These are phyloP conservation scores for Leucopsar rothschildi DNA, from an alignment of 2,113 vertebrate species.

Conservation along the genomic window DNA sequence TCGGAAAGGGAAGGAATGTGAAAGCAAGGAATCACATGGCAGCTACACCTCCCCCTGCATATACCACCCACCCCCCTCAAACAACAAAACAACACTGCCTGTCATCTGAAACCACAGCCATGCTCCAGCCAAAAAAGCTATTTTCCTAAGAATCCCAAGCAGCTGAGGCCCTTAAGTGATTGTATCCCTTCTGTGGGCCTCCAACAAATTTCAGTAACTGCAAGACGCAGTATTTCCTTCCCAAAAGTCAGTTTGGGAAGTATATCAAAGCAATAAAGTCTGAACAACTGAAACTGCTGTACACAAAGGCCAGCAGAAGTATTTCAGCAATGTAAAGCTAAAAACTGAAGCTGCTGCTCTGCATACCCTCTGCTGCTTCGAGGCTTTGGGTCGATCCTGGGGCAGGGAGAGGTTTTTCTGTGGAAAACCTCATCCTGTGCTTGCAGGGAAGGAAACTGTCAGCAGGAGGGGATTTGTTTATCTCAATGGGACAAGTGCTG, in stretches of 20 bases:
- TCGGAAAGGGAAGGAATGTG: constrained; percentile 61
- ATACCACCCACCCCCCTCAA: constrained; percentile 31
- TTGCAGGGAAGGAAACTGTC: not conserved
- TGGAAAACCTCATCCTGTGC: not conserved
- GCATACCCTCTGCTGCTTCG: not conserved
- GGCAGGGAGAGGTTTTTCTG: not conserved
- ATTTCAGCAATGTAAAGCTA: constrained; percentile 14
- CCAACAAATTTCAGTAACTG: constrained; percentile 32
- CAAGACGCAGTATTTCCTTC: constrained; percentile 71
- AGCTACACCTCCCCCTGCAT: constrained; percentile 44
- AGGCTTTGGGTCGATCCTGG: not conserved
- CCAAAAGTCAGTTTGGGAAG: constrained; percentile 46
- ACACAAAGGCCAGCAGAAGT: constrained; percentile 8
- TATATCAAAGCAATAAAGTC: constrained; percentile 8
- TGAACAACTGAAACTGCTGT: constrained; percentile 3
- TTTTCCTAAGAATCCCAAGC: constrained; percentile 64
- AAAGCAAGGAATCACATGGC: constrained; percentile 50
- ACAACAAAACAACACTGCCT: constrained; percentile 69
- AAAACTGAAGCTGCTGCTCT: not conserved
- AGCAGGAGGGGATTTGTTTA: not conserved
- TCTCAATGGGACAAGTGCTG: not conserved
- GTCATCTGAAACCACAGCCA: constrained; percentile 47
- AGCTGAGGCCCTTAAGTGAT: constrained; percentile 68
- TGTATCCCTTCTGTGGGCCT: constrained; percentile 74
- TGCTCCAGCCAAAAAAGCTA: constrained; percentile 28